phyloP scores from a whole-genome alignment of 92 coral and sea anemone genomes.

The Muricea muricata region DNA sequence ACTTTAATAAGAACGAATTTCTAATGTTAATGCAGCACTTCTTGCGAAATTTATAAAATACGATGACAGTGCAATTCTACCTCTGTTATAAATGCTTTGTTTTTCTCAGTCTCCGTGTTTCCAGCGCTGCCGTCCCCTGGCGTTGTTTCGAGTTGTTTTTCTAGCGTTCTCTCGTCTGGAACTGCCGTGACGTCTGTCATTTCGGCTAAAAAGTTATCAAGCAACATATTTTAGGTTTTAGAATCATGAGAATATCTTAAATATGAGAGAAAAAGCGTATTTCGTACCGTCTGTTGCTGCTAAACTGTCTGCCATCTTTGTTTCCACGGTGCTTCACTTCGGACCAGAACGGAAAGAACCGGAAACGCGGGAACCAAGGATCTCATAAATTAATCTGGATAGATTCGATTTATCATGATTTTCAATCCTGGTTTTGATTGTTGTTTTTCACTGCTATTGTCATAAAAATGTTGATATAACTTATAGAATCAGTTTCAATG shows the following conservation, averaged over 20 bases:
- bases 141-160: constrained; percentile 10
- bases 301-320: constrained; percentile 45
- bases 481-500: too few species aligned
- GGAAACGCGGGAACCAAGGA: constrained; percentile 4
- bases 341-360: neutral
- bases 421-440: too few species aligned
- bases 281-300: constrained; percentile 33
- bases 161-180: constrained; percentile 31
- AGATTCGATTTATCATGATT: too few species aligned
- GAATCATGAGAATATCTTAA: neutral
- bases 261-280: neutral
- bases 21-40: too few species aligned
- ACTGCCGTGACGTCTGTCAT: constrained; percentile 24
- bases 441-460: too few species aligned
- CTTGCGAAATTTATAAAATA: too few species aligned
- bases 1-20: too few species aligned
- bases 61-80: neutral
- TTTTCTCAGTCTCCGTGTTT: neutral
- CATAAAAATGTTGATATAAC: too few species aligned
- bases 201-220: constrained; percentile 28
- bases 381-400: neutral
- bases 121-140: neutral
- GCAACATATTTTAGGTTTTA: neutral
- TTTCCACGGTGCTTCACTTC: constrained; percentile 9
- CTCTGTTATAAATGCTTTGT: constrained; percentile 32